A percentile compares a stretch with the other conserved stretches of the same genome.
phyloP scores from a whole-genome alignment of 2,797 vertebrate species.

The Sebastes aleutianus region DNA sequence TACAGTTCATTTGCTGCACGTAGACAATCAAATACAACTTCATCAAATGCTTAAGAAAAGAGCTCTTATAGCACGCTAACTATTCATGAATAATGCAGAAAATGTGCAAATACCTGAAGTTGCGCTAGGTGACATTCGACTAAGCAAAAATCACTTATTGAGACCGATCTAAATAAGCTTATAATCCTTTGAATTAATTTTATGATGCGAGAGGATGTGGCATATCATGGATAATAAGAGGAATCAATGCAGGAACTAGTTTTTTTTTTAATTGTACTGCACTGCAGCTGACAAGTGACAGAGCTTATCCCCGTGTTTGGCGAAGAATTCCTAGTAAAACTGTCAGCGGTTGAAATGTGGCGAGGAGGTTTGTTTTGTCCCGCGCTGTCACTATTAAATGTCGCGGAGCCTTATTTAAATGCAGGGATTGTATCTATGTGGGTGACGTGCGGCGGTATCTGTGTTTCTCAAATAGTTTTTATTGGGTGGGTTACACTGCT shows the following conservation, averaged over 20 bases:
- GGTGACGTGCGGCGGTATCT: conserved; percentile 30
- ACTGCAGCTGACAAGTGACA: conserved; percentile 24
- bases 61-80: not conserved
- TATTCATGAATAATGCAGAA: not conserved
- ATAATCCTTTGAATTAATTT: conserved; percentile 12
- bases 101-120: not conserved
- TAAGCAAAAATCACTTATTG: conserved; percentile 4
- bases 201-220: not conserved
- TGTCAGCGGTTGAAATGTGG: conserved; percentile 53
- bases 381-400: conserved; percentile 61
- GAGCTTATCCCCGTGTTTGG: conserved; percentile 31
- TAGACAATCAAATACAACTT: not conserved
- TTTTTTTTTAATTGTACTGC: conserved; percentile 39
- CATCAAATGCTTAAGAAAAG: not conserved
- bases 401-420: conserved; percentile 66
- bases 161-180: not conserved
- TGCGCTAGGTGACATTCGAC: not conserved
- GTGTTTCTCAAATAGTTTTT: conserved; percentile 37
- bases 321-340: conserved; percentile 36
- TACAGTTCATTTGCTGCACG: not conserved
- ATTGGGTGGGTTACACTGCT: conserved; percentile 24
- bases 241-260: conserved; percentile 17
- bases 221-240: conserved; percentile 29
- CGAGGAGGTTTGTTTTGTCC: conserved; percentile 59
- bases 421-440: conserved; percentile 52